A percentile compares a stretch with the other conserved stretches of the same genome.
These are phyloP conservation scores for Hydrophis major DNA, from an alignment of 2,797 vertebrate species.

Conservation along the genomic window DNA sequence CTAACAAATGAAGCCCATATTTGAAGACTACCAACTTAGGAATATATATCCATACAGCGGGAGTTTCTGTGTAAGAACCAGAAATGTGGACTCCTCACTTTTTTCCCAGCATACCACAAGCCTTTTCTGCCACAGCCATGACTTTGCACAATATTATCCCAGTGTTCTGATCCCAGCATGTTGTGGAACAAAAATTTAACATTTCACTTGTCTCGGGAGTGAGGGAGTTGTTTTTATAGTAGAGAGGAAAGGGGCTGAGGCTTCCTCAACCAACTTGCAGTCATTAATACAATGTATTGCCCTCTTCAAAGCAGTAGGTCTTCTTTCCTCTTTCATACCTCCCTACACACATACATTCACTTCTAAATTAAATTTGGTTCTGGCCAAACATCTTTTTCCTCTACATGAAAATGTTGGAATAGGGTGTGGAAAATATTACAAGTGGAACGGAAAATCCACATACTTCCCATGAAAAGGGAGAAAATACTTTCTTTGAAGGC, in stretches of 20 bases:
- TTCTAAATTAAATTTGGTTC: neutral
- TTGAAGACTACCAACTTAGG: neutral
- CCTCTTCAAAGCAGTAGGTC: neutral
- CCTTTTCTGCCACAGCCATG: neutral
- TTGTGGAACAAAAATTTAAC: neutral
- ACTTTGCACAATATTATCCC: neutral
- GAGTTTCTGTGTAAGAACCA: neutral
- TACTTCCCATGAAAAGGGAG: neutral
- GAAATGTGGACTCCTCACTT: neutral
- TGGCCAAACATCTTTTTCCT: slow-evolving; percentile 16
- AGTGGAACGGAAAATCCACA: slow-evolving; percentile 3
- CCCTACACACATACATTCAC: neutral
- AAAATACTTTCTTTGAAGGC: neutral
- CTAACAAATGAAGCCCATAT: neutral
- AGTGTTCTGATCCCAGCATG: neutral
- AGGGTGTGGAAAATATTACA: slow-evolving; percentile 16
- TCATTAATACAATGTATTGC: neutral
- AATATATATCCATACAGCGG: neutral
- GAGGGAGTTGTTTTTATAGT: neutral
- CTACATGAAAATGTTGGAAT: neutral
- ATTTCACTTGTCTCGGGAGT: neutral
- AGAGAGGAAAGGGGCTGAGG: neutral
- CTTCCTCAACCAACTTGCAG: neutral
- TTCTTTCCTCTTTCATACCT: neutral
- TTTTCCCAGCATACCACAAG: neutral